A percentile compares a stretch with the other conserved stretches of the same genome.
Evolutionary conservation across 2,113 vertebrate genomes (phyloP).

Genomic region (Ginglymostoma cirratum): DNA sequence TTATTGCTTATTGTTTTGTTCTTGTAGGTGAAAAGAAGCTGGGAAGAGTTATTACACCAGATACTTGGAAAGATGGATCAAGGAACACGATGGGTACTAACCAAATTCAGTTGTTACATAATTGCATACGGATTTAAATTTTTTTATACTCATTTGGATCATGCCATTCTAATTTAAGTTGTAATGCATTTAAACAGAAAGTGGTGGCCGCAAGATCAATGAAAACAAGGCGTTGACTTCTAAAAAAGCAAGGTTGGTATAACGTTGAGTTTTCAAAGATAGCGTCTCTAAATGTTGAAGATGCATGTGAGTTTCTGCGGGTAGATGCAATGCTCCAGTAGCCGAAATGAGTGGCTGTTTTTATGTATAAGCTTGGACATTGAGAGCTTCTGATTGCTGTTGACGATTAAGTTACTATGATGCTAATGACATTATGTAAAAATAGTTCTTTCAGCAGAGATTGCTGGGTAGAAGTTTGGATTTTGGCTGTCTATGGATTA

Average conservation of each 20-base stretch:
- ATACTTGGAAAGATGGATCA: constrained; percentile 96
- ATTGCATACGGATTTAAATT: not conserved
- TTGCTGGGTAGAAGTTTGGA: not conserved
- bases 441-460: not conserved
- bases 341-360: not conserved
- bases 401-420: not conserved
- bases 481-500: not conserved
- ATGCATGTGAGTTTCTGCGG: not conserved
- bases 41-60: constrained; percentile 89
- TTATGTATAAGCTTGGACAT: not conserved
- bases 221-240: constrained; percentile 93
- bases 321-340: not conserved
- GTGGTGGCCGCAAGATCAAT: constrained; percentile 87
- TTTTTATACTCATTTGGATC: not conserved
- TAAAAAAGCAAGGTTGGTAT: constrained; percentile 83
- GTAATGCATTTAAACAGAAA: constrained; percentile 61
- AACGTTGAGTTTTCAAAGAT: not conserved
- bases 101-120: not conserved
- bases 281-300: not conserved
- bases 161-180: not conserved
- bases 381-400: not conserved
- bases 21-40: constrained; percentile 89
- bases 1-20: not conserved
- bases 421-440: not conserved
- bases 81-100: constrained; percentile 87